Conservation (phyloP, 2,888 invertebrate species). For the Trichacis sp. region DNA sequence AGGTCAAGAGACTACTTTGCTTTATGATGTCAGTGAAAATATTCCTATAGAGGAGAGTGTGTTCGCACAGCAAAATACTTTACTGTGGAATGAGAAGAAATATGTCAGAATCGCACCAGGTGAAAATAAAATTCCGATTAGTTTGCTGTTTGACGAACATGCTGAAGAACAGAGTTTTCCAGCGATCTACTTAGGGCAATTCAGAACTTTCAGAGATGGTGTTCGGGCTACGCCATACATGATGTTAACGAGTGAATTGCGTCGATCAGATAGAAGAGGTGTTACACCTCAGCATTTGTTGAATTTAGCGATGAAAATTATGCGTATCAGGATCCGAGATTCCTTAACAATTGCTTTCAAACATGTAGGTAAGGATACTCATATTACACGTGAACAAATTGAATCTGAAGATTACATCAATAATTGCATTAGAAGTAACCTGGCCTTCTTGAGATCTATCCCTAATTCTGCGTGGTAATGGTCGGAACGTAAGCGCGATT, state of each 20-base stretch:
- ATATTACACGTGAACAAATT: conserved; percentile 52
- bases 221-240: conserved; percentile 32
- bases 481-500: conserved; percentile 59
- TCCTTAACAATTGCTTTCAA: conserved; percentile 48
- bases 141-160: conserved; percentile 51
- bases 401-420: conserved; percentile 55
- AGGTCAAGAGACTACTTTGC: no score
- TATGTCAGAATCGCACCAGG: conserved; percentile 40
- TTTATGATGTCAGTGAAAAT: conserved; percentile 32
- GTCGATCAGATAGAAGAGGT: conserved; percentile 57
- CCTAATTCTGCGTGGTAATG: conserved; percentile 64
- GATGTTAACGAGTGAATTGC: conserved; percentile 34
- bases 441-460: conserved; percentile 58
- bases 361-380: conserved; percentile 50
- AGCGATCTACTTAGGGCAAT: conserved; percentile 36
- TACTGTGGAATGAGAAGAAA: conserved; percentile 44
- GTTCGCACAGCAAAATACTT: conserved; percentile 38
- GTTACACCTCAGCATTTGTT: conserved; percentile 52
- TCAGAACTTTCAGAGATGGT: conserved; percentile 24
- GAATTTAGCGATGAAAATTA: conserved; percentile 49
- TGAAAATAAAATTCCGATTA: conserved; percentile 27
- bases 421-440: conserved; percentile 53
- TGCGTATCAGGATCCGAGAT: conserved; percentile 41
- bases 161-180: conserved; percentile 63
- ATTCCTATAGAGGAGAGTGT: conserved; percentile 35